phyloP scores from a whole-genome alignment of 2,888 invertebrate species.

The Xiphydria camelus region DNA sequence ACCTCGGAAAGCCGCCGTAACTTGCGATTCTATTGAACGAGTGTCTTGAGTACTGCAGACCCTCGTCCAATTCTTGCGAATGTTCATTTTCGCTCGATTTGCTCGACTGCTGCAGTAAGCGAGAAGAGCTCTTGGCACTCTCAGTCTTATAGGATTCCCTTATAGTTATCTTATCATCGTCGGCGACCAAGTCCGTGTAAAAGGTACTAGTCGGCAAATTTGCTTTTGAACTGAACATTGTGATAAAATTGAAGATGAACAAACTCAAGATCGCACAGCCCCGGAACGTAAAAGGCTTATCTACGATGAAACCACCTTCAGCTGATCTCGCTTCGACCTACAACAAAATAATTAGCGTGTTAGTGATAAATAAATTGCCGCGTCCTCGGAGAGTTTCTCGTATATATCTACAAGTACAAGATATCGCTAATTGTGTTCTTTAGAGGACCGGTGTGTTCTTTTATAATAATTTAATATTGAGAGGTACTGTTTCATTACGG shows the following conservation, averaged over 20 bases:
- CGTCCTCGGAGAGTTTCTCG: too few relatives aligned
- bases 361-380: too few relatives aligned
- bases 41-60: conserved; percentile 39
- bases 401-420: too few relatives aligned
- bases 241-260: conserved; percentile 33
- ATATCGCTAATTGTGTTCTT: too few relatives aligned
- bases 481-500: too few relatives aligned
- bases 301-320: conserved; percentile 50
- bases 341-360: too few relatives aligned
- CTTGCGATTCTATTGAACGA: conserved; percentile 51
- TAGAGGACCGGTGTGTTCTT: too few relatives aligned
- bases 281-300: conserved; percentile 43
- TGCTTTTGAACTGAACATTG: conserved; percentile 53
- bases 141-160: conserved; percentile 24
- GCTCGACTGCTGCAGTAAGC: conserved; percentile 38
- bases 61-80: conserved; percentile 39
- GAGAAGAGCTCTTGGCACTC: conserved; percentile 32
- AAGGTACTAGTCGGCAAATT: conserved; percentile 48
- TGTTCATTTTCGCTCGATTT: conserved; percentile 45
- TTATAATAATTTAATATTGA: too few relatives aligned
- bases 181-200: conserved; percentile 46
- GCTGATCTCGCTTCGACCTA: conserved; percentile 52
- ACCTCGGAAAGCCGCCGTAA: conserved; percentile 51
- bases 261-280: too few relatives aligned
- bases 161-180: conserved; percentile 20